Conservation (phyloP, 2,113 vertebrate genomes). For the Mionectes macconnelli region DNA sequence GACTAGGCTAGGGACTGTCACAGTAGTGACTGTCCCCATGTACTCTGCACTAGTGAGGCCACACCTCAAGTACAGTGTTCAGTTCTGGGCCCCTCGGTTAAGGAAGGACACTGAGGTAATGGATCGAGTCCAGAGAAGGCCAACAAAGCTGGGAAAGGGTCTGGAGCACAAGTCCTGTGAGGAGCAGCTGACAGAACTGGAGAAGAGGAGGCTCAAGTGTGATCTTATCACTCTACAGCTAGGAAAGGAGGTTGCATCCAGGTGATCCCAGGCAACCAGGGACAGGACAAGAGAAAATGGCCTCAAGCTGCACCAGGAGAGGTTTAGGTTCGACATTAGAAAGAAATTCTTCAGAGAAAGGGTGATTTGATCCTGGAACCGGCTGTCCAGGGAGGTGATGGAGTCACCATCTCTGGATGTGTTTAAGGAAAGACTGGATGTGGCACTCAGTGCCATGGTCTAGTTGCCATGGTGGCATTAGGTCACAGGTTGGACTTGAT, state of each 20-base stretch:
- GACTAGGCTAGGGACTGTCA: too few relatives aligned
- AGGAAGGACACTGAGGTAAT: neutral
- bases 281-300: neutral
- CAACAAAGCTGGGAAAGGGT: neutral
- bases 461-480: neutral
- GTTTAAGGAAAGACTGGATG: neutral
- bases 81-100: neutral
- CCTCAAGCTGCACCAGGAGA: neutral
- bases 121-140: neutral
- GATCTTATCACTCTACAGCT: accelerated
- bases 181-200: neutral
- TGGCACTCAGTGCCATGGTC: neutral
- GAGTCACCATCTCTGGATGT: neutral
- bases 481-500: accelerated
- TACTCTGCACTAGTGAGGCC: accelerated
- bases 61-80: accelerated
- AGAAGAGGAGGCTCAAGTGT: neutral
- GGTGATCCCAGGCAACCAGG: too few relatives aligned
- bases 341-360: neutral
- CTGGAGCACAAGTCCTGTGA: neutral
- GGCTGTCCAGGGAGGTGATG: neutral
- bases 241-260: neutral
- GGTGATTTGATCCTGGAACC: neutral
- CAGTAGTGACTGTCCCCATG: neutral
- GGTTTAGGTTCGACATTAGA: neutral